Conservation (phyloP, 2,797 vertebrate genomes). For the Pangasius krempfi region DNA sequence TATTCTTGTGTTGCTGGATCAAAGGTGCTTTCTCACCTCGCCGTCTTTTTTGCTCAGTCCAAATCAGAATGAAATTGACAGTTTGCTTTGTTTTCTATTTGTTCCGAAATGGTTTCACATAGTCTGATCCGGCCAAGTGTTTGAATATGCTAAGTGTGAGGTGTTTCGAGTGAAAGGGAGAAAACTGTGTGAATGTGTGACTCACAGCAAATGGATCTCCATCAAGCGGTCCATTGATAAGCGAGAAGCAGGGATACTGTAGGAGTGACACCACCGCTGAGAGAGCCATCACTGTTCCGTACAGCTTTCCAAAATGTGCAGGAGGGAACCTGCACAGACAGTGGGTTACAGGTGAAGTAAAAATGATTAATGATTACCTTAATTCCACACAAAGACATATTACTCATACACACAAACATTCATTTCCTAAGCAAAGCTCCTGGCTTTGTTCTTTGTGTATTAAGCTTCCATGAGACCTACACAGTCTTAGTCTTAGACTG, state of each 20-base stretch:
- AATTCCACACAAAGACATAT: neutral
- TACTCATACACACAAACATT: neutral
- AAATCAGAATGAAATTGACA: neutral
- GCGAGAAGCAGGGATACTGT: constrained; percentile 84
- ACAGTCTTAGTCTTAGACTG: neutral
- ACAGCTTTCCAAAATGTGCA: constrained; percentile 90
- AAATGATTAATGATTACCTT: neutral
- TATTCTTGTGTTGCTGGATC: neutral
- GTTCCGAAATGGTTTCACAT: neutral
- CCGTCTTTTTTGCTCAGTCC: neutral
- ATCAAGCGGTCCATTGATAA: constrained; percentile 77
- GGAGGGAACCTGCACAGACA: constrained; percentile 81
- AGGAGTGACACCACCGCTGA: constrained; percentile 84
- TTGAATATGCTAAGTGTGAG: neutral
- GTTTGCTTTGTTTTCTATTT: neutral
- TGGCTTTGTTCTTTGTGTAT: neutral
- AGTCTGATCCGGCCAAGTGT: neutral
- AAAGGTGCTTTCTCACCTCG: neutral
- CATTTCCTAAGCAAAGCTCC: neutral
- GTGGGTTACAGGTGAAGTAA: too few species aligned
- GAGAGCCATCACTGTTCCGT: constrained; percentile 82
- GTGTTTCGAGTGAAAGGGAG: neutral
- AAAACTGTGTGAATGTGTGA: constrained; percentile 40
- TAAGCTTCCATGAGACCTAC: neutral
- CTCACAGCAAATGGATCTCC: constrained; percentile 87